Base-by-base conservation (phyloP, 2,113 vertebrate genomes). In the Podiceps cristatus region DNA sequence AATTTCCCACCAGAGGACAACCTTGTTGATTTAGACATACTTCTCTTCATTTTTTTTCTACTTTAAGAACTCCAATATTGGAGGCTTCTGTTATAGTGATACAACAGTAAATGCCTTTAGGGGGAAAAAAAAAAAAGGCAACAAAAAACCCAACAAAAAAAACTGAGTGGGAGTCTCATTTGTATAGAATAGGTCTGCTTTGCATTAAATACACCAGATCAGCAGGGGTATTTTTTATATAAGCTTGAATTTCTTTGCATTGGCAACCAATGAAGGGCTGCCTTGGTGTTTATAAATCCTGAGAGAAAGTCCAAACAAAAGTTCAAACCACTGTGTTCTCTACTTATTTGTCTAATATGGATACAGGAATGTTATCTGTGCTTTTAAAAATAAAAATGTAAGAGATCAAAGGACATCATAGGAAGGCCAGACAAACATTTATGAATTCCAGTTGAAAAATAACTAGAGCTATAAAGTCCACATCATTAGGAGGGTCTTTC, bases 241-340 rank as follows among this genome's bases (percentile, higher is more conserved):
- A 71, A 78, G 33, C 42, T 91, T 96, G 47, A 59, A 83, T 77
- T 74, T 94, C 72, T 86, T 88, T 91, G 75, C 59, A 18, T 47
- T 83, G 68, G 29, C 68, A 91, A 22, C 31, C 42, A 93, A 0
- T 66, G 47, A 88, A 83, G 56, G 59, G 33, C 76, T 53, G 22
- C 29, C 29, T 72, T 50, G 23, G 8, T 95, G 83, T 93, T 96
- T 91, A 85, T 58, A 94, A 95, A 89, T 73, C 37, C n/a, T 35
- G 73, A 82, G 18, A 81, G 86, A 95, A 93, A 89, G 91, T 79
- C n/a, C 73, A 96, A 96, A 93, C 88, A 89, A 25, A 85, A 59
- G 33, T 79, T 96, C 58, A 84, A 67, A 68, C 73, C 4, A 16
- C 69, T 90, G 53, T 78, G 58, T 79, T 79, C 52, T 56, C 53